Conservation (phyloP, 2,888 invertebrate genomes). For the Drosophila histrio region DNA sequence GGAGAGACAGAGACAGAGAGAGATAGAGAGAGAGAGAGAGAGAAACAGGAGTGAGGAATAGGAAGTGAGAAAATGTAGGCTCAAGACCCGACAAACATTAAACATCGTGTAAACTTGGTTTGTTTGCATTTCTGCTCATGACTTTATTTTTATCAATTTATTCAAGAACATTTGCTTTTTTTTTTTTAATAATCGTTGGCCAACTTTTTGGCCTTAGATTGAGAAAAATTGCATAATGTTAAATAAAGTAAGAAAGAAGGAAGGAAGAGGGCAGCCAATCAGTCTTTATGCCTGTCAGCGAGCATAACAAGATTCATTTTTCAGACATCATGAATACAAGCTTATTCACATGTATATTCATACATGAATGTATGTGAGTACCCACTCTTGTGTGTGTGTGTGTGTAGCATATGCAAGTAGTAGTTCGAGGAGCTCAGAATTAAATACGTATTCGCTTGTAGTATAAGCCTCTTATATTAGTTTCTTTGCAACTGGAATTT, state of each 20-base stretch:
- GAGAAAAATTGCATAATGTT: constrained; percentile 27
- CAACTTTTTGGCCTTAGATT: constrained; percentile 11
- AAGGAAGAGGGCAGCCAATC: constrained; percentile 23
- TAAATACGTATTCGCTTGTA: no score
- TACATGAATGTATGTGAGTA: not conserved
- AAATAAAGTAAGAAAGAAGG: constrained; percentile 10
- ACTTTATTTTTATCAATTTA: constrained; percentile 45
- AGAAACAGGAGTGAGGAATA: not conserved
- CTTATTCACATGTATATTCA: not conserved
- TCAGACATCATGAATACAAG: constrained; percentile 21
- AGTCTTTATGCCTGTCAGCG: constrained; percentile 38
- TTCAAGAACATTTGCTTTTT: constrained; percentile 27
- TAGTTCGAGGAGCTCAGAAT: no score
- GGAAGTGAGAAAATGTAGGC: no score
- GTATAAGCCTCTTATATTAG: not conserved
- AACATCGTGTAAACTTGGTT: constrained; percentile 71
- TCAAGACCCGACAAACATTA: constrained; percentile 50
- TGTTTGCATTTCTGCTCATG: constrained; percentile 35
- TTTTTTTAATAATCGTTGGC: constrained; percentile 23
- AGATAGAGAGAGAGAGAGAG: not conserved
- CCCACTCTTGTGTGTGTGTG: not conserved
- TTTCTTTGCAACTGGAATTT: not conserved
- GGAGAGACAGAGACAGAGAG: not conserved
- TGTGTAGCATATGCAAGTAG: no score
- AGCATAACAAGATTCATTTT: constrained; percentile 41